Conservation (phyloP, 1,140 invertebrate genomes). For the Orius insidiosus region DNA sequence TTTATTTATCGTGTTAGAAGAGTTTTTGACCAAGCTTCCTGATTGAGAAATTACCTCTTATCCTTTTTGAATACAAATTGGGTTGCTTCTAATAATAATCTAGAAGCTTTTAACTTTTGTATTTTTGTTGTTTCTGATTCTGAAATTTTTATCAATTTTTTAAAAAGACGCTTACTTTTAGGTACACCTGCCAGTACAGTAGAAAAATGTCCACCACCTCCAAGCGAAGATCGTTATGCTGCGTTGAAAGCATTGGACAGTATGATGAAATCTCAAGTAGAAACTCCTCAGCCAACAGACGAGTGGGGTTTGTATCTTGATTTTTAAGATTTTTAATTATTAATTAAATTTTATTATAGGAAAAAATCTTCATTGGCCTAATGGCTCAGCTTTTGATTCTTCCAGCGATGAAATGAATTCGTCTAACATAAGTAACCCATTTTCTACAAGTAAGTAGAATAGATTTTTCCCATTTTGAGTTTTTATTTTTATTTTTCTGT, state of each 20-base stretch:
- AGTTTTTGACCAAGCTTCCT: too few species aligned
- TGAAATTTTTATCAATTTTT: too few species aligned
- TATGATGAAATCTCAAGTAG: constrained; percentile 33
- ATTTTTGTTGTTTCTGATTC: too few species aligned
- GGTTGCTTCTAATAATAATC: too few species aligned
- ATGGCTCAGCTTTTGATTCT: not conserved
- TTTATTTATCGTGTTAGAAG: too few species aligned
- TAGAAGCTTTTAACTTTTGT: too few species aligned
- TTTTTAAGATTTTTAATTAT: not conserved
- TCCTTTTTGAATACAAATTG: too few species aligned
- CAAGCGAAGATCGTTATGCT: constrained; percentile 58
- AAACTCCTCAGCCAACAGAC: constrained; percentile 5
- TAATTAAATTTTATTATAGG: not conserved
- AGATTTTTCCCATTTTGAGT: not conserved
- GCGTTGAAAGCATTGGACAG: constrained; percentile 64
- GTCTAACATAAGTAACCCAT: constrained; percentile 5
- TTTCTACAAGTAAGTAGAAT: constrained; percentile 6
- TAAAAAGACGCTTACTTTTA: too few species aligned
- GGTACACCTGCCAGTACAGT: constrained; percentile 4
- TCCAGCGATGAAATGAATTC: too few species aligned
- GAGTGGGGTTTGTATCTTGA: constrained; percentile 5
- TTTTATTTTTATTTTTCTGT: constrained; percentile 1
- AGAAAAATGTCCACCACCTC: constrained; percentile 24
- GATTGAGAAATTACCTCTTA: too few species aligned
- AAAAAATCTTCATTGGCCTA: not conserved